A percentile compares a stretch with the other conserved stretches of the same genome.
phyloP scores from a whole-genome alignment of 2,888 invertebrate genomes.

The Trachelus stipa region DNA sequence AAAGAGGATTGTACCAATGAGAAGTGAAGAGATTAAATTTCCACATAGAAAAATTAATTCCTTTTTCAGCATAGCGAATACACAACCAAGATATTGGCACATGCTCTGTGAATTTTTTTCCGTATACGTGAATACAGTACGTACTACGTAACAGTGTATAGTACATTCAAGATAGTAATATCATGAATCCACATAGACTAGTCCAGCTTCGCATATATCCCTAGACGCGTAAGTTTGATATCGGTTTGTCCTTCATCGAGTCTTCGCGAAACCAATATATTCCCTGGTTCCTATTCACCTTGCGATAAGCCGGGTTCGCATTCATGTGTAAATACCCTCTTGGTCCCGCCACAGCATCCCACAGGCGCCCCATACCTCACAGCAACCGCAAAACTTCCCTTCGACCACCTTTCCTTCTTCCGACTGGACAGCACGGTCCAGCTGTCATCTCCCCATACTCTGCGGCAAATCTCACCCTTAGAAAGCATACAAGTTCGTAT shows the following conservation, averaged over 20 bases:
- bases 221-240: slow-evolving; percentile 43
- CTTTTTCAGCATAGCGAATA: background rate
- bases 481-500: background rate
- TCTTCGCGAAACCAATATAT: slow-evolving; percentile 50
- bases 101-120: background rate
- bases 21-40: background rate
- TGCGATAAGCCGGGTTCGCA: slow-evolving; percentile 51
- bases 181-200: slow-evolving; percentile 38
- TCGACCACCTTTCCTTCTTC: background rate
- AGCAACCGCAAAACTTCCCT: background rate
- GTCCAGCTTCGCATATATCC: slow-evolving; percentile 12
- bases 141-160: slow-evolving; percentile 14
- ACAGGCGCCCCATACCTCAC: background rate
- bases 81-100: background rate
- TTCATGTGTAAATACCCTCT: slow-evolving; percentile 55
- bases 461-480: background rate
- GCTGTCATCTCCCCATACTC: background rate
- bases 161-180: slow-evolving; percentile 38
- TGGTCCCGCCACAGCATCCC: slow-evolving; percentile 12
- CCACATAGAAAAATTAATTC: background rate
- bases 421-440: background rate
- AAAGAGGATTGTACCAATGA: background rate
- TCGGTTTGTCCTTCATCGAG: slow-evolving; percentile 36
- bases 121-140: slow-evolving; percentile 6
- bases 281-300: slow-evolving; percentile 42